A percentile compares a stretch with the other conserved stretches of the same genome.
These are phyloP conservation scores for Oreotragus oreotragus DNA, from an alignment of 2,113 vertebrate species.

Conservation along the genomic window DNA sequence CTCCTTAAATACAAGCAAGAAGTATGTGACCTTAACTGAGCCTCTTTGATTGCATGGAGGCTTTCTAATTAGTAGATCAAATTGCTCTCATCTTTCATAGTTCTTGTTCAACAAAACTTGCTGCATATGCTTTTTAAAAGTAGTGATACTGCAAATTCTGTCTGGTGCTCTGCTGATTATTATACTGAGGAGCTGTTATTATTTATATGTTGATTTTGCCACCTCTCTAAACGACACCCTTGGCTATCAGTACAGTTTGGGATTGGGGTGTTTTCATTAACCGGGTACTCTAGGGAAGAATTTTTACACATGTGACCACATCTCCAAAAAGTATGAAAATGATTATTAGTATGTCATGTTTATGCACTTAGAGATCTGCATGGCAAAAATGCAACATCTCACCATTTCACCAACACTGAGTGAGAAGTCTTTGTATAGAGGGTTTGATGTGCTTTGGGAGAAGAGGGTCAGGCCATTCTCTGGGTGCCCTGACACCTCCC, in stretches of 20 bases:
- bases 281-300: not conserved
- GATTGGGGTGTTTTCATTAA: not conserved
- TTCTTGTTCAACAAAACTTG: not conserved
- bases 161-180: not conserved
- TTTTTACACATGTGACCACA: not conserved
- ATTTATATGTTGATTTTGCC: not conserved
- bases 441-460: not conserved
- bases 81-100: not conserved
- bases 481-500: not conserved
- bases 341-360: not conserved
- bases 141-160: not conserved
- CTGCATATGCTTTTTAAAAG: not conserved
- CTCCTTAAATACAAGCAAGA: not conserved
- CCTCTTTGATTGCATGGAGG: not conserved
- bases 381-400: not conserved
- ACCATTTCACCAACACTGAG: not conserved
- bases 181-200: not conserved
- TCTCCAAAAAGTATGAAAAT: not conserved
- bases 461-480: not conserved
- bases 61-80: not conserved
- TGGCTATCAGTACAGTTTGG: not conserved
- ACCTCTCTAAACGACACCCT: not conserved
- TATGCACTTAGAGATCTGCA: not conserved
- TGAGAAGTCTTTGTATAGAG: not conserved
- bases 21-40: not conserved